Percentiles rank a stretch among this genome's conserved stretches.
phyloP scores from a whole-genome alignment of 2,113 vertebrate species.

The Geothlypis trichas region DNA sequence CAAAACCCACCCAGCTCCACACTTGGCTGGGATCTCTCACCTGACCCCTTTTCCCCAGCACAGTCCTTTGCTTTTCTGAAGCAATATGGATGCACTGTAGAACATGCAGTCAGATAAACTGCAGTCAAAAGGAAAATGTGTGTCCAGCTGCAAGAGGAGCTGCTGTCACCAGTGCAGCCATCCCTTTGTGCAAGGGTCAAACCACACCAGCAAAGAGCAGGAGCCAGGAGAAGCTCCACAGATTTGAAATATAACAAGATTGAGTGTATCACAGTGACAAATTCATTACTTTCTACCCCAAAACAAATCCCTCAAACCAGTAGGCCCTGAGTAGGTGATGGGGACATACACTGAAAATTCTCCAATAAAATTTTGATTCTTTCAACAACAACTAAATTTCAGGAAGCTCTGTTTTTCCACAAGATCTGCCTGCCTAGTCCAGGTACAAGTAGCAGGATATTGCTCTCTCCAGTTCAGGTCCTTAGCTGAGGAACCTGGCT shows the following conservation, averaged over 20 bases:
- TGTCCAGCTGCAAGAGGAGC: not conserved
- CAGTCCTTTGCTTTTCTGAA: not conserved
- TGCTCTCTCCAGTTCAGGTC: not conserved
- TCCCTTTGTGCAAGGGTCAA: not conserved
- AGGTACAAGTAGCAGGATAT: not conserved
- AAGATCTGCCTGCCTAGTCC: not conserved
- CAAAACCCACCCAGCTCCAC: not conserved
- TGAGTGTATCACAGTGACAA: not conserved
- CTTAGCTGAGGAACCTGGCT: not conserved
- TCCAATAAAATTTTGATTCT: not conserved
- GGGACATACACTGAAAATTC: not conserved
- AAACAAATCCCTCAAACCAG: fast-evolving
- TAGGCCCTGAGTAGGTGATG: fast-evolving
- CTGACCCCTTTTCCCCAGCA: not conserved
- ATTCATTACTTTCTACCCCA: not conserved
- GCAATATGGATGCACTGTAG: not conserved
- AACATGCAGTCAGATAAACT: not conserved
- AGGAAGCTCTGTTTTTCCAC: not conserved
- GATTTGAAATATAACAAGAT: not conserved
- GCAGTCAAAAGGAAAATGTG: not conserved
- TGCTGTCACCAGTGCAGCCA: not conserved
- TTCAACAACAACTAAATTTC: not conserved
- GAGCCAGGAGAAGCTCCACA: not conserved
- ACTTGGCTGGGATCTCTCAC: not conserved
- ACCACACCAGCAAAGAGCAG: not conserved